A percentile compares a stretch with the other conserved stretches of the same genome.
Conservation (phyloP, 2,797 vertebrate genomes). For the Myotis pilosus region DNA sequence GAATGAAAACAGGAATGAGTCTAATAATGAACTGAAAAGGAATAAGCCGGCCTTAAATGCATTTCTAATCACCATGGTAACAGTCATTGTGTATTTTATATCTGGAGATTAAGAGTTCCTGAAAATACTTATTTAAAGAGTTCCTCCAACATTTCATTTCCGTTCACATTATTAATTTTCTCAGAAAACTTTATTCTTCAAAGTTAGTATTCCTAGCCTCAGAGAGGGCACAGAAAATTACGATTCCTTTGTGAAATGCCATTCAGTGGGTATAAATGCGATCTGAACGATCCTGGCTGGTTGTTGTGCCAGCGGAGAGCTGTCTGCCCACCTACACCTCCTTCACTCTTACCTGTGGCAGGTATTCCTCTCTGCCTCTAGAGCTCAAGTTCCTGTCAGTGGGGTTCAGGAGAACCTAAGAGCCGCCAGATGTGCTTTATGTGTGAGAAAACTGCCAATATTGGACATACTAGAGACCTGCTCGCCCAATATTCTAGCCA, state of each 20-base stretch:
- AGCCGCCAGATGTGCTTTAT: fast-evolving
- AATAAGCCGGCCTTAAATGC: background rate
- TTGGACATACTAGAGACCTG: background rate
- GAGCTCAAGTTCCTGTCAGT: background rate
- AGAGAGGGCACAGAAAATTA: background rate
- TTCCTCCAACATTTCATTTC: background rate
- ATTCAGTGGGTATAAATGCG: background rate
- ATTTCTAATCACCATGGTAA: background rate
- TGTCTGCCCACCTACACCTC: background rate
- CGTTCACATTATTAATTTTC: background rate
- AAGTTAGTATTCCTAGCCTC: background rate
- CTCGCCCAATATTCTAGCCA: background rate
- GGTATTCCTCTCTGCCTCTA: background rate
- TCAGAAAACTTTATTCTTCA: background rate
- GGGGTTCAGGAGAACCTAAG: background rate
- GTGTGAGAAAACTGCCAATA: background rate
- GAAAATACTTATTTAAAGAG: background rate
- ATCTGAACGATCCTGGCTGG: background rate
- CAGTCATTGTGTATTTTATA: background rate
- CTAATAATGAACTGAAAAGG: background rate
- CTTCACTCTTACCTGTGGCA: background rate
- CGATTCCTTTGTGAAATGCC: background rate
- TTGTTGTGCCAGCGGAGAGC: background rate
- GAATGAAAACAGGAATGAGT: background rate
- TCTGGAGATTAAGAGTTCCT: background rate